These are phyloP conservation scores for Drosophila paulistorum DNA, from an alignment of 1,140 invertebrate genomes.

Conservation along the genomic window DNA sequence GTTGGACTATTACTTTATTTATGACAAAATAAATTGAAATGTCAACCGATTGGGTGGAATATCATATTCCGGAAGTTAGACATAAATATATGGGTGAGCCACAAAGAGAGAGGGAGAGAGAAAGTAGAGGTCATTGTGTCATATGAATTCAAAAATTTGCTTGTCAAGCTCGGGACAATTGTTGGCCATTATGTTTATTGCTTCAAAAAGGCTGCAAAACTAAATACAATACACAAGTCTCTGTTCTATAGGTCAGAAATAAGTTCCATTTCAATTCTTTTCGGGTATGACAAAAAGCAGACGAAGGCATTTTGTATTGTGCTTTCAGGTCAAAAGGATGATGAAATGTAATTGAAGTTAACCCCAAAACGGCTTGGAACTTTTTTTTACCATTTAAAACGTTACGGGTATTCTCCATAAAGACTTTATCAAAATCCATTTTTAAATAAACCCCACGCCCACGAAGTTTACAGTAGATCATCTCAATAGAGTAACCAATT, in stretches of 20 bases:
- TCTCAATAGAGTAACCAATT: too few relatives aligned
- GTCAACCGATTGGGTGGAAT: constrained; percentile 71
- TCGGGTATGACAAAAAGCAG: neutral
- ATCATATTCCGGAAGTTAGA: constrained; percentile 69
- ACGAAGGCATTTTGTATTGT: neutral
- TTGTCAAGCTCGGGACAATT: constrained; percentile 14
- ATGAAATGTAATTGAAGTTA: constrained; percentile 9
- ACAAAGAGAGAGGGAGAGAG: constrained; percentile 5
- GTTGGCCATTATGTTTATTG: constrained; percentile 52
- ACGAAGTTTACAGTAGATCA: too few relatives aligned
- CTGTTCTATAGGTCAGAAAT: constrained; percentile 31
- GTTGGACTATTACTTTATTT: constrained; percentile 71
- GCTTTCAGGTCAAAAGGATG: neutral
- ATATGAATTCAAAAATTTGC: neutral
- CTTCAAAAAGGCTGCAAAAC: constrained; percentile 29
- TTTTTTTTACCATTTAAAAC: neutral
- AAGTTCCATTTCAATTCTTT: constrained; percentile 54
- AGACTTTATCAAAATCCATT: too few relatives aligned
- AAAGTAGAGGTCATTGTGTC: constrained; percentile 37
- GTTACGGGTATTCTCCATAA: too few relatives aligned
- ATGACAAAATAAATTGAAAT: constrained; percentile 82
- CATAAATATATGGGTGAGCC: constrained; percentile 41
- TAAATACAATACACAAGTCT: neutral
- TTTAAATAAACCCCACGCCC: too few relatives aligned
- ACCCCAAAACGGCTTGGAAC: neutral